Evolutionary conservation across 1,140 invertebrate species (phyloP).

Genomic region (Lepidurus apus): DNA sequence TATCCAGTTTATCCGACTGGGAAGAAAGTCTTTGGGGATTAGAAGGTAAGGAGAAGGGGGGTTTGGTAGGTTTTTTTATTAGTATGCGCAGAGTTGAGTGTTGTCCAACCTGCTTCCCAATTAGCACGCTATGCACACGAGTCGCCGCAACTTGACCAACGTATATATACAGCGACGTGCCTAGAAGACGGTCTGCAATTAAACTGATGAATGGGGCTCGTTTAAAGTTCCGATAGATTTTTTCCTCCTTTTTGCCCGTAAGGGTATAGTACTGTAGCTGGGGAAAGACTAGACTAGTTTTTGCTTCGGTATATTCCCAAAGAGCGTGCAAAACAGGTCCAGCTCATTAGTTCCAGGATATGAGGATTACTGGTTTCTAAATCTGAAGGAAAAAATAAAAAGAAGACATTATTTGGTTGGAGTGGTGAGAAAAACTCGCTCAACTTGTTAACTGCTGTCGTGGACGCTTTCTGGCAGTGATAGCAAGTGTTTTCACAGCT

Average conservation of each 20-base stretch:
- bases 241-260: no score
- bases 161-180: neutral
- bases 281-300: conserved; percentile 2
- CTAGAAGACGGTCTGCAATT: neutral
- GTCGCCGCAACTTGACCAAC: neutral
- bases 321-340: neutral
- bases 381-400: neutral
- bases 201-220: neutral
- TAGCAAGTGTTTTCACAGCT: no score
- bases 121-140: neutral
- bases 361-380: neutral
- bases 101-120: neutral
- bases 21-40: neutral
- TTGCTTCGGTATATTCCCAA: neutral
- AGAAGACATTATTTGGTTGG: no score
- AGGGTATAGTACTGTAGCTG: no score
- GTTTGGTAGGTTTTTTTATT: neutral
- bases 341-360: conserved; percentile 18
- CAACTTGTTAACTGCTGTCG: no score
- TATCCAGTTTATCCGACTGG: neutral
- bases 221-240: neutral
- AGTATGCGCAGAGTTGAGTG: neutral
- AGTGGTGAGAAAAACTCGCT: no score
- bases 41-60: neutral
- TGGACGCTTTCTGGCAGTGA: no score